A percentile compares a stretch with the other conserved stretches of the same genome.
Evolutionary conservation across 2,888 invertebrate genomes (phyloP).

Genomic region (Adela reaumurella): DNA sequence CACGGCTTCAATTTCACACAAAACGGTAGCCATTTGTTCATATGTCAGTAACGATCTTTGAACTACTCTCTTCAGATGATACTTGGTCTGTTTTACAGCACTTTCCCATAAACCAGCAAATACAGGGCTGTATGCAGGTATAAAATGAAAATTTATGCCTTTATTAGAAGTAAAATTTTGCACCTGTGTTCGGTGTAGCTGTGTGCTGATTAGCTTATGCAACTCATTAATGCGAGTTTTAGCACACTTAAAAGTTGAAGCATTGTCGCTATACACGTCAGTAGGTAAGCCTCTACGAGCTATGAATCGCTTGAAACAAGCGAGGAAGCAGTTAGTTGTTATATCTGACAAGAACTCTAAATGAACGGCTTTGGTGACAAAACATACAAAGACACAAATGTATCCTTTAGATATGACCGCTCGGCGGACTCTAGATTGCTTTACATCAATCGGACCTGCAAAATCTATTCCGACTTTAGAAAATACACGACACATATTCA

Average conservation of each 20-base stretch:
- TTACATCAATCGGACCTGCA: slow-evolving; percentile 10
- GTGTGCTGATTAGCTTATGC: no score
- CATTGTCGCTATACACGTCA: slow-evolving; percentile 3
- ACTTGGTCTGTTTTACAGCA: no score
- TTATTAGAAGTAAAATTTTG: no score
- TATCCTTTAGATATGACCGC: slow-evolving; percentile 9
- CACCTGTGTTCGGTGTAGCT: no score
- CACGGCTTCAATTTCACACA: no score
- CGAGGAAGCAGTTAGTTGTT: slow-evolving; percentile 1
- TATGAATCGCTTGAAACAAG: slow-evolving; percentile 2
- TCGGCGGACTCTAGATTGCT: slow-evolving; percentile 7
- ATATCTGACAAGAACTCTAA: slow-evolving; percentile 2
- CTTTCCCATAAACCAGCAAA: no score
- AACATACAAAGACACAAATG: slow-evolving; percentile 10
- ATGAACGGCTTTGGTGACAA: slow-evolving; percentile 10
- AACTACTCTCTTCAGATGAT: no score
- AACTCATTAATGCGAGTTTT: not conserved
- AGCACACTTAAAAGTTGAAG: slow-evolving; percentile 2
- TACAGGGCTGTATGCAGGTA: no score
- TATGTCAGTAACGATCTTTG: no score
- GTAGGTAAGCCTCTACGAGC: not conserved
- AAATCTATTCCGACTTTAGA: slow-evolving; percentile 11
- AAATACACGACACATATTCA: slow-evolving; percentile 7
- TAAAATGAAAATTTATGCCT: no score
- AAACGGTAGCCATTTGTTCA: no score